These are phyloP conservation scores for Leucoma salicis DNA, from an alignment of 2,888 invertebrate species.

Conservation along the genomic window DNA sequence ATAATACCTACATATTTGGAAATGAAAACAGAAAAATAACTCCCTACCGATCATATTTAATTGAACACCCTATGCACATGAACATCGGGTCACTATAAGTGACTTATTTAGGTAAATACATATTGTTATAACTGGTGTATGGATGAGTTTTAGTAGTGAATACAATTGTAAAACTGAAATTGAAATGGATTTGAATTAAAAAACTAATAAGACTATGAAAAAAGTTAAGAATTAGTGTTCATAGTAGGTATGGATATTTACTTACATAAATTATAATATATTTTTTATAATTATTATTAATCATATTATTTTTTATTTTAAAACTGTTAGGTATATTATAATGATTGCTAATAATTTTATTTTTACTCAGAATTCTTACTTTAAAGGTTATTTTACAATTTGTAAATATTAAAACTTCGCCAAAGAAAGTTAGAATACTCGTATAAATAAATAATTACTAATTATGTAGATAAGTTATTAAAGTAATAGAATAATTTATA, in stretches of 20 bases:
- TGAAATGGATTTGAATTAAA: slow-evolving; percentile 35
- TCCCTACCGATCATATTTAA: too few relatives aligned
- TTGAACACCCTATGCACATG: too few relatives aligned
- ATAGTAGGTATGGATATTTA: slow-evolving; percentile 16
- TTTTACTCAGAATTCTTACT: slow-evolving; percentile 28
- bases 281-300: slow-evolving; percentile 21
- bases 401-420: slow-evolving; percentile 68
- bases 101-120: too few relatives aligned
- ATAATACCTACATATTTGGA: too few relatives aligned
- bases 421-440: slow-evolving; percentile 62
- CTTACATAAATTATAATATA: not conserved
- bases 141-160: not conserved
- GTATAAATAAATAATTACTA: slow-evolving; percentile 47
- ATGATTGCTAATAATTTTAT: slow-evolving; percentile 23
- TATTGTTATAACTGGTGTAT: not conserved
- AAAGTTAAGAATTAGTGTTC: slow-evolving; percentile 14
- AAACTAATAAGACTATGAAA: slow-evolving; percentile 31
- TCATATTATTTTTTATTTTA: slow-evolving; percentile 31
- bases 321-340: too few relatives aligned
- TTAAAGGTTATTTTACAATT: slow-evolving; percentile 28
- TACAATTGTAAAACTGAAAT: not conserved
- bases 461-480: slow-evolving; percentile 33
- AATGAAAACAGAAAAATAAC: too few relatives aligned
- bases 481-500: slow-evolving; percentile 18
- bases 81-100: too few relatives aligned